Conservation (phyloP, 2,888 invertebrate genomes). For the Lordiphosa fenestrarum region DNA sequence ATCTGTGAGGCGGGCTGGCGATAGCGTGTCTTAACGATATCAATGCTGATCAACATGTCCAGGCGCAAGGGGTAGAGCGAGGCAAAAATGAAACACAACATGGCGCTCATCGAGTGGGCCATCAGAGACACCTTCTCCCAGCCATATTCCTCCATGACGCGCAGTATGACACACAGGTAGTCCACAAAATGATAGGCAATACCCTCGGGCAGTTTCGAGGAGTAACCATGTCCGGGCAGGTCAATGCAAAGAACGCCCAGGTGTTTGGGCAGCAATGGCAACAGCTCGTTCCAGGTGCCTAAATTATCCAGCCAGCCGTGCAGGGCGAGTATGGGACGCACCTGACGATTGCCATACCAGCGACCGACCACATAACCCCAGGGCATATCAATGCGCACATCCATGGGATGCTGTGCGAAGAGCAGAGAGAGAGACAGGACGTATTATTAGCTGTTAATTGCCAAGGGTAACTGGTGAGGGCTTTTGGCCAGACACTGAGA, state of each 20-base stretch:
- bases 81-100: conserved; percentile 83
- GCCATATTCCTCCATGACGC: conserved; percentile 84
- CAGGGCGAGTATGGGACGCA: conserved; percentile 85
- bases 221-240: conserved; percentile 87
- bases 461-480: conserved; percentile 33
- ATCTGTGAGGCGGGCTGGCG: conserved; percentile 54
- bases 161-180: conserved; percentile 81
- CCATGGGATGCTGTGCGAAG: conserved; percentile 80
- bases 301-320: conserved; percentile 92
- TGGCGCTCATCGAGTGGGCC: conserved; percentile 86
- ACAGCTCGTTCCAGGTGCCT: conserved; percentile 86
- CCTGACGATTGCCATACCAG: conserved; percentile 85
- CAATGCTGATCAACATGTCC: conserved; percentile 78
- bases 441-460: conserved; percentile 50
- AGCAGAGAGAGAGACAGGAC: not conserved
- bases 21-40: conserved; percentile 68
- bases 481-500: conserved; percentile 2
- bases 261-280: conserved; percentile 83
- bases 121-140: conserved; percentile 87
- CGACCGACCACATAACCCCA: conserved; percentile 87
- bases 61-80: conserved; percentile 81
- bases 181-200: conserved; percentile 79
- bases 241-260: conserved; percentile 84
- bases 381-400: conserved; percentile 85
- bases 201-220: conserved; percentile 85